Percentiles rank a stretch among this genome's conserved stretches.
Evolutionary conservation across 2,113 vertebrate species (phyloP).

Genomic region (Physeter macrocephalus): DNA sequence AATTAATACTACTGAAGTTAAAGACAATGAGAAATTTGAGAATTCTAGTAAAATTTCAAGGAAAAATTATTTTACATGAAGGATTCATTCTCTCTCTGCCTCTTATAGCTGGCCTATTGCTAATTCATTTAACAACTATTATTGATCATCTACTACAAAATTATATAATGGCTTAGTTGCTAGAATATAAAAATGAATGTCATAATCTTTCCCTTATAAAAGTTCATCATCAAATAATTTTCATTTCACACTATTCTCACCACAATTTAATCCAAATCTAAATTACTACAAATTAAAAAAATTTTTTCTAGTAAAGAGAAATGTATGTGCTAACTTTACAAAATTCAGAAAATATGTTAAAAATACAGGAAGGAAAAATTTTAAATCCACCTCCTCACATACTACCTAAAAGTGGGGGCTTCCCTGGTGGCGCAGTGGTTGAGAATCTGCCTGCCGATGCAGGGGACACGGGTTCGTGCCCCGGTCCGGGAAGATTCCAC

Average conservation of each 20-base stretch:
- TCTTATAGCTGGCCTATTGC: background rate
- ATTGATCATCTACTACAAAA: background rate
- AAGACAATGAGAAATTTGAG: background rate
- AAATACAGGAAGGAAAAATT: background rate
- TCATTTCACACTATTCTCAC: background rate
- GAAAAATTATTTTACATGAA: background rate
- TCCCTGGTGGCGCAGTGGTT: too few relatives aligned
- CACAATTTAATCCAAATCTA: background rate
- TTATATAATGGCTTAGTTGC: background rate
- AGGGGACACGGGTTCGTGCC: too few relatives aligned
- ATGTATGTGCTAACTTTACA: background rate
- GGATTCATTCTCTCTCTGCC: background rate
- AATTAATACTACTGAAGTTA: background rate
- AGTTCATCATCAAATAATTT: background rate
- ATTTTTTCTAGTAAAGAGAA: background rate
- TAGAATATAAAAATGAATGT: background rate
- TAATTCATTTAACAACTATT: background rate
- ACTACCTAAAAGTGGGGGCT: background rate
- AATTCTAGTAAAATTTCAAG: background rate
- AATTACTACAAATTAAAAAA: background rate
- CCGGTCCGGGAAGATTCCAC: too few relatives aligned
- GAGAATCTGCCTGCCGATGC: too few relatives aligned
- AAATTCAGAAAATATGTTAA: background rate
- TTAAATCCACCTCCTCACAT: background rate
- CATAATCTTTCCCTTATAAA: background rate